These are phyloP conservation scores for Dermolepida albohirtum DNA, from an alignment of 2,888 invertebrate genomes.

Conservation along the genomic window DNA sequence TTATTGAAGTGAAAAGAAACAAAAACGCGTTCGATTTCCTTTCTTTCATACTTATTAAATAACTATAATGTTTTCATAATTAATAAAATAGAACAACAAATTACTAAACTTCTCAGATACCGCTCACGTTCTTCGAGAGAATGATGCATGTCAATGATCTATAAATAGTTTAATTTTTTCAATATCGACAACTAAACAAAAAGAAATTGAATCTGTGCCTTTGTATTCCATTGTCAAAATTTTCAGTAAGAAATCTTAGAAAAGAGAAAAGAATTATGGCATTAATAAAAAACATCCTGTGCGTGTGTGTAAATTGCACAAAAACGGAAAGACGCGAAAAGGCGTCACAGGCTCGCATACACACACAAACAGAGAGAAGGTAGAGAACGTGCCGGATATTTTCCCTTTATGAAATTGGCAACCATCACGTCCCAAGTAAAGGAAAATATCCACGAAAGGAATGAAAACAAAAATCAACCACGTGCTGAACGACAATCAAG, in stretches of 20 bases:
- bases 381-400: conserved; percentile 2
- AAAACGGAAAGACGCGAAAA: not conserved
- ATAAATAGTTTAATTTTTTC: no score
- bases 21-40: no score
- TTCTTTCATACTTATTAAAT: no score
- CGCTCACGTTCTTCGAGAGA: no score
- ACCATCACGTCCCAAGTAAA: conserved; percentile 8
- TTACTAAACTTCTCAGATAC: no score
- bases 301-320: conserved; percentile 3
- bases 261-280: conserved; percentile 12
- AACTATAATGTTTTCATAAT: no score
- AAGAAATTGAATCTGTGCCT: no score
- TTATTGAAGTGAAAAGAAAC: no score
- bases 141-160: no score
- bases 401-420: conserved; percentile 16
- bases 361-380: not conserved
- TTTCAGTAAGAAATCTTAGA: no score
- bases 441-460: conserved; percentile 1
- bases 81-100: no score
- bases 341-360: not conserved
- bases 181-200: no score
- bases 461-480: conserved; percentile 23
- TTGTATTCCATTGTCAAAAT: not conserved
- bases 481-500: conserved; percentile 22
- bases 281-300: conserved; percentile 20